Conservation (phyloP, 2,797 vertebrate species). For the Hippocampus kuda region DNA sequence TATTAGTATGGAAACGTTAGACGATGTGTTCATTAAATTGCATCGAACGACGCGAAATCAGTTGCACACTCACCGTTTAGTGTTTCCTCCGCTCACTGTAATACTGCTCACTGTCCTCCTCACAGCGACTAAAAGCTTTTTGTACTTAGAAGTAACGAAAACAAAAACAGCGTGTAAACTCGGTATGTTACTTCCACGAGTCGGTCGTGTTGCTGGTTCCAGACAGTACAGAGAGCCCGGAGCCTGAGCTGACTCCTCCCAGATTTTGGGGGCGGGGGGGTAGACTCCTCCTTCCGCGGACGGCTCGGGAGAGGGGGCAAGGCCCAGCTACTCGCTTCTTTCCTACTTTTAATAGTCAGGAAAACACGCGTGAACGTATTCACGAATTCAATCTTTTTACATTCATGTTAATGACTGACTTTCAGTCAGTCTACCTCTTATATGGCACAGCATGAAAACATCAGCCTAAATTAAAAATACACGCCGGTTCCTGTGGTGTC, state of each 20-base stretch:
- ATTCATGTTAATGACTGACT: background rate
- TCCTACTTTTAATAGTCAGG: background rate
- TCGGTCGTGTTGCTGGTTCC: conserved; percentile 10
- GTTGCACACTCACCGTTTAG: conserved; percentile 45
- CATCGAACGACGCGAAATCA: background rate
- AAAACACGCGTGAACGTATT: background rate
- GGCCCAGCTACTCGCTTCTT: background rate
- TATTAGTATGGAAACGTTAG: background rate
- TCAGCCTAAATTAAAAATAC: background rate
- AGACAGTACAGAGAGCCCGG: conserved; percentile 32
- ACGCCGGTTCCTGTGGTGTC: no score
- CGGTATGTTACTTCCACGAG: conserved; percentile 17
- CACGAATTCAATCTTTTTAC: background rate
- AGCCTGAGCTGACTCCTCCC: conserved; percentile 58
- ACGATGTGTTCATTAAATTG: background rate
- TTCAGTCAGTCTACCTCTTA: background rate
- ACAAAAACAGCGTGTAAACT: background rate
- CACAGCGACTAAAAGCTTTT: background rate
- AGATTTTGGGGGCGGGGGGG: conserved; percentile 63
- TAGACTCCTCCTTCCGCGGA: conserved; percentile 57
- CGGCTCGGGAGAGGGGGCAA: background rate
- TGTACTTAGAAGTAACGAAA: background rate
- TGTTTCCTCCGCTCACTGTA: conserved; percentile 2
- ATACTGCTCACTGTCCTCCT: no score
- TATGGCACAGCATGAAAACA: background rate